Conservation (phyloP, 2,797 vertebrate species). For the Arremon brunneinucha region DNA sequence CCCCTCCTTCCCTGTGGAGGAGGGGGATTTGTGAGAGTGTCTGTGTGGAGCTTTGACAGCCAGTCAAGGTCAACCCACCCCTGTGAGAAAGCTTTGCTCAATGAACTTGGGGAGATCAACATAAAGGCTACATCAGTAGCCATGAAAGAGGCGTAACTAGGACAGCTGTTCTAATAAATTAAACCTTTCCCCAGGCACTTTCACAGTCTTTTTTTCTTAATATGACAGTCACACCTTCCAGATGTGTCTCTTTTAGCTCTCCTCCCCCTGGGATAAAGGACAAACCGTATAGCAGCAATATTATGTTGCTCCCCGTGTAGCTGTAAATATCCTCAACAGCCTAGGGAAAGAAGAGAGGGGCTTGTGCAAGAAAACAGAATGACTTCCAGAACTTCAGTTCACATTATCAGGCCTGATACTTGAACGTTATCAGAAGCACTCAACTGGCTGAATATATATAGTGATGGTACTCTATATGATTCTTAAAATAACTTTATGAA, state of each 20-base stretch:
- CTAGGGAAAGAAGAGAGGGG: accelerated
- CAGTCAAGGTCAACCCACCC: background rate
- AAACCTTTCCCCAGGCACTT: background rate
- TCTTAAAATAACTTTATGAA: background rate
- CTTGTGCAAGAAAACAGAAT: background rate
- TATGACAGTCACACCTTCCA: slow-evolving; percentile 8
- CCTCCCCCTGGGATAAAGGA: background rate
- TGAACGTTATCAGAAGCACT: background rate
- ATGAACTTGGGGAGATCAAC: background rate
- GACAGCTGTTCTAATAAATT: slow-evolving; percentile 24
- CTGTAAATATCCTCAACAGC: background rate
- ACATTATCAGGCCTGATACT: background rate
- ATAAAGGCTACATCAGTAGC: background rate
- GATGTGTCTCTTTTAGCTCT: background rate
- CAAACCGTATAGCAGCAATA: background rate
- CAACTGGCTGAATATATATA: background rate
- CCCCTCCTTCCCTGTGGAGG: background rate
- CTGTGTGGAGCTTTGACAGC: background rate
- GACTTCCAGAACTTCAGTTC: background rate
- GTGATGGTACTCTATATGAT: background rate
- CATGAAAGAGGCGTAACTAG: background rate
- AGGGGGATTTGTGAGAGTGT: background rate
- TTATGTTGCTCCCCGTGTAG: background rate
- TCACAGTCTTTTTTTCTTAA: background rate
- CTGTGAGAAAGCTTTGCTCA: background rate